phyloP scores from a whole-genome alignment of 2,888 invertebrate genomes.

The Plemyria rubiginata region DNA sequence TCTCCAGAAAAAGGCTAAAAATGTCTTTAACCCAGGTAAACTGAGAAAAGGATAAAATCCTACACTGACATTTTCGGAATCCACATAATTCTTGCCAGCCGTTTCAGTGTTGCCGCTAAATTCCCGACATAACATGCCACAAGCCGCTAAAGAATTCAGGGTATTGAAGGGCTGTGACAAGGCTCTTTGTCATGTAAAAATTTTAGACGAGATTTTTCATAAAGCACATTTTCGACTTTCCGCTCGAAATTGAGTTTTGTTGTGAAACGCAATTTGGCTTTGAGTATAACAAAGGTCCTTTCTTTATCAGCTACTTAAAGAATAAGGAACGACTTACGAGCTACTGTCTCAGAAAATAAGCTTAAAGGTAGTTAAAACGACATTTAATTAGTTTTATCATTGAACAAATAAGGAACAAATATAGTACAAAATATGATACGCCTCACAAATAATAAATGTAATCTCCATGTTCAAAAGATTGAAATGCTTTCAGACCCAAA shows the following conservation, averaged over 20 bases:
- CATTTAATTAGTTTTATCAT: no score
- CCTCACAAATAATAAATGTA: no score
- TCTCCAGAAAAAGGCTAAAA: slow-evolving; percentile 19
- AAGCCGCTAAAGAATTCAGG: slow-evolving; percentile 30
- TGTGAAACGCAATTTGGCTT: slow-evolving; percentile 32
- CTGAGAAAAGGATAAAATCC: slow-evolving; percentile 2
- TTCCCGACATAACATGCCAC: slow-evolving; percentile 15
- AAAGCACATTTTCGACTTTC: slow-evolving; percentile 26
- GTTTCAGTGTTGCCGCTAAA: slow-evolving; percentile 28
- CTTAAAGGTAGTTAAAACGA: no score
- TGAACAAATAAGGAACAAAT: no score
- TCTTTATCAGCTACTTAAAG: background rate
- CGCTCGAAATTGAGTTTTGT: slow-evolving; percentile 35
- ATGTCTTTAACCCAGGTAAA: slow-evolving; percentile 10
- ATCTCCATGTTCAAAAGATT: no score
- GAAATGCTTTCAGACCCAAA: slow-evolving; percentile 1
- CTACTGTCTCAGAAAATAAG: no score
- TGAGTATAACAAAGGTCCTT: slow-evolving; percentile 19
- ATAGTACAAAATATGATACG: no score
- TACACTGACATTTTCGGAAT: slow-evolving; percentile 13
- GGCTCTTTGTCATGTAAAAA: slow-evolving; percentile 42
- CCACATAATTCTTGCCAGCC: slow-evolving; percentile 5
- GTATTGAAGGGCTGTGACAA: slow-evolving; percentile 28
- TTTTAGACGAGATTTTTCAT: slow-evolving; percentile 39
- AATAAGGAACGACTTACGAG: no score